These are phyloP conservation scores for Miltochrista miniata DNA, from an alignment of 2,888 invertebrate genomes.

Conservation along the genomic window DNA sequence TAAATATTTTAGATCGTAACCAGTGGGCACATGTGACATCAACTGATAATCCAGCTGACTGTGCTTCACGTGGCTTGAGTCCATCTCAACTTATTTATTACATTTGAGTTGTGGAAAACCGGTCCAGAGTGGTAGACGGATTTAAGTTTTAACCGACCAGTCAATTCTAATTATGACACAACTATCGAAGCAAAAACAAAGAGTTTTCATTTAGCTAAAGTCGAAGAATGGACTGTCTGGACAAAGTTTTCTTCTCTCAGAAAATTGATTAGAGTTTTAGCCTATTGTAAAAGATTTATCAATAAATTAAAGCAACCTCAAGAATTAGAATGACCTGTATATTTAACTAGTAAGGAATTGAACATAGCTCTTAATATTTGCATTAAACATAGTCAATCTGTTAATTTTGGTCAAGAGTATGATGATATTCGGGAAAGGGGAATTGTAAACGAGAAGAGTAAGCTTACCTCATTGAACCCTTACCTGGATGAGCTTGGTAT, in stretches of 20 bases:
- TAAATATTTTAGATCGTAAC: too few species aligned
- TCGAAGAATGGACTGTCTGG: neutral
- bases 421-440: neutral
- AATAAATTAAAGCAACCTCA: too few species aligned
- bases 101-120: too few species aligned
- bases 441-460: neutral
- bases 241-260: neutral
- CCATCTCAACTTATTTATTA: too few species aligned
- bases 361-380: neutral
- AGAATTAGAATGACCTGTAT: too few species aligned
- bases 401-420: neutral
- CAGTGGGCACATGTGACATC: too few species aligned
- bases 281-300: neutral
- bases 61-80: too few species aligned
- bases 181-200: neutral
- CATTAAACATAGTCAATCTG: neutral
- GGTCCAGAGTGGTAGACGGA: too few species aligned
- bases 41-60: too few species aligned
- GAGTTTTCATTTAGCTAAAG: neutral
- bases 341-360: neutral
- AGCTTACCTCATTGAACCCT: neutral
- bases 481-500: neutral
- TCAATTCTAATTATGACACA: neutral
- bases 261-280: neutral
- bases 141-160: too few species aligned